A percentile compares a stretch with the other conserved stretches of the same genome.
Conservation (phyloP, 2,888 invertebrate species). For the Dryadula phaetusa region DNA sequence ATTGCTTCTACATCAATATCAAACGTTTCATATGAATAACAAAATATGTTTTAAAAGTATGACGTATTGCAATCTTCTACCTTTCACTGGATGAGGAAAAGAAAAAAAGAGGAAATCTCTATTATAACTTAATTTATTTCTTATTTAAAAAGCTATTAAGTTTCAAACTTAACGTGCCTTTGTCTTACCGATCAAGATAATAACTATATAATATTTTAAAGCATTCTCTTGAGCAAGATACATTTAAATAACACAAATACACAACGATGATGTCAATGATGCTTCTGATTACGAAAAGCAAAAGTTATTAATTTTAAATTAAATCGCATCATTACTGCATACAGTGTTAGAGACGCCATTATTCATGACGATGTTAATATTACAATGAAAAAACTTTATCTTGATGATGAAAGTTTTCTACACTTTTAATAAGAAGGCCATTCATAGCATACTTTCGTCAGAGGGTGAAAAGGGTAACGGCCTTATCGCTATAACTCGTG, state of each 20-base stretch:
- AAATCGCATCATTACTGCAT: constrained; percentile 17
- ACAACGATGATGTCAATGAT: too few species aligned
- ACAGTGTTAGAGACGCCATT: constrained; percentile 21
- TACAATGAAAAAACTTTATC: constrained; percentile 68
- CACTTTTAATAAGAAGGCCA: constrained; percentile 77
- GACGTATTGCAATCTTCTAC: not conserved
- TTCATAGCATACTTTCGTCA: constrained; percentile 72
- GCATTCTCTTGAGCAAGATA: too few species aligned
- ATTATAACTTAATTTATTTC: too few species aligned
- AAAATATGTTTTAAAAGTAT: not conserved
- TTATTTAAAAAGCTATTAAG: too few species aligned
- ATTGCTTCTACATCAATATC: not conserved
- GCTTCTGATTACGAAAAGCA: not conserved
- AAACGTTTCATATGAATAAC: not conserved
- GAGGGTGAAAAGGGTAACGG: constrained; percentile 62
- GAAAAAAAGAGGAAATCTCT: not conserved
- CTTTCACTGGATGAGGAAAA: not conserved
- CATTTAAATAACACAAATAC: too few species aligned
- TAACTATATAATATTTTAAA: too few species aligned
- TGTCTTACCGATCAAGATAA: too few species aligned
- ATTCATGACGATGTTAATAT: constrained; percentile 57
- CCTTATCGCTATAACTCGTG: constrained; percentile 77
- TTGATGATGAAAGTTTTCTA: constrained; percentile 69
- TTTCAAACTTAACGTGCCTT: too few species aligned
- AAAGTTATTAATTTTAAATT: not conserved